phyloP scores from a whole-genome alignment of 2,888 invertebrate species.

The Macroteleia sp. region DNA sequence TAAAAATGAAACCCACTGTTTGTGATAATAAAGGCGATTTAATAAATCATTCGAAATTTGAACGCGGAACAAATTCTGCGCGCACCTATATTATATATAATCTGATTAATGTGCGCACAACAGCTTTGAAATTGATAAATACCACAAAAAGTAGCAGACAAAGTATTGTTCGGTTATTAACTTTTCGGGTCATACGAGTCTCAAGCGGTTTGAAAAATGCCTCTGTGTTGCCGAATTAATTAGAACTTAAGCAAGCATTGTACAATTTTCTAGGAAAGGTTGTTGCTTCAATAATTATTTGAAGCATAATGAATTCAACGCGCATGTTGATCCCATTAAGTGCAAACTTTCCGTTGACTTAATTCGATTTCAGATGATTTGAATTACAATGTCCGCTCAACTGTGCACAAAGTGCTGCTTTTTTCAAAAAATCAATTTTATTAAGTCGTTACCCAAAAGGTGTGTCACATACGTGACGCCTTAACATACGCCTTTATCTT shows the following conservation, averaged over 20 bases:
- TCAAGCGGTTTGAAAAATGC: not conserved
- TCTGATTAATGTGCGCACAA: constrained; percentile 42
- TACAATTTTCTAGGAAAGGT: not conserved
- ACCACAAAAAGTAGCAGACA: constrained; percentile 21
- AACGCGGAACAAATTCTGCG: constrained; percentile 34
- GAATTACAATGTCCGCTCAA: constrained; percentile 24
- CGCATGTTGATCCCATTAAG: constrained; percentile 7
- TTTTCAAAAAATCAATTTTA: constrained; percentile 45
- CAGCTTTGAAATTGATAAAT: constrained; percentile 43
- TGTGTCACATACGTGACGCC: constrained; percentile 55
- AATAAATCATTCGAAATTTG: constrained; percentile 39
- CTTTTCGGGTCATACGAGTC: constrained; percentile 1
- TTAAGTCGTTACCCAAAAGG: constrained; percentile 53
- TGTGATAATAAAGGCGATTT: constrained; percentile 34
- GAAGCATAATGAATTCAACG: constrained; percentile 2
- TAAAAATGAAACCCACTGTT: constrained; percentile 9
- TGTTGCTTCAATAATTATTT: no score
- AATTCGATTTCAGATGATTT: constrained; percentile 37
- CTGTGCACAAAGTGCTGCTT: constrained; percentile 8
- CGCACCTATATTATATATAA: constrained; percentile 38
- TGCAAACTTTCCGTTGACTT: constrained; percentile 16
- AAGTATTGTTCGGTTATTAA: constrained; percentile 21
- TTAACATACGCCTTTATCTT: constrained; percentile 41
- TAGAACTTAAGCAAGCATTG: not conserved
- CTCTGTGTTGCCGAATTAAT: not conserved